Evolutionary conservation across 1,140 invertebrate genomes (phyloP).

Genomic region (Ruditapes philippinarum): DNA sequence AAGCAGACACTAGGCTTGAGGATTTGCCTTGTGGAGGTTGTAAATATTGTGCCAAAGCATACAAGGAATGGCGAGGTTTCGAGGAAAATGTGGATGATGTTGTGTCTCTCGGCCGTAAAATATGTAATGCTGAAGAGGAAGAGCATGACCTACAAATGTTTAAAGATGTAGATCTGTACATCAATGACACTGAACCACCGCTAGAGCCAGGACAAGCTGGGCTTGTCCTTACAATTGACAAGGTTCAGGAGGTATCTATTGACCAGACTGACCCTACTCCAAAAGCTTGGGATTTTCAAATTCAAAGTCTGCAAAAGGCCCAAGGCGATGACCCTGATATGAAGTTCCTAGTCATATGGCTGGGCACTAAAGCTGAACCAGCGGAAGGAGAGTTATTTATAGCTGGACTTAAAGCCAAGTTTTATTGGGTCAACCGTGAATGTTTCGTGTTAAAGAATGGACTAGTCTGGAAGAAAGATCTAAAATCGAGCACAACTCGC

Average conservation of each 20-base stretch:
- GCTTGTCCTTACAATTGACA: neutral
- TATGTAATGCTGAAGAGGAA: neutral
- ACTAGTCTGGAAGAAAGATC: neutral
- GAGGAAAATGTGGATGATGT: conserved; percentile 11
- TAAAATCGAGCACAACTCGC: neutral
- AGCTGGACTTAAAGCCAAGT: neutral
- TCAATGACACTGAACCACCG: neutral
- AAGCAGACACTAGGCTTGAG: neutral
- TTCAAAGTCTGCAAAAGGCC: neutral
- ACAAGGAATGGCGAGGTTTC: conserved; percentile 12
- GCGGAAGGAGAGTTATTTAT: neutral
- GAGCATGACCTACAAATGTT: neutral
- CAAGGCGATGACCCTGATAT: neutral
- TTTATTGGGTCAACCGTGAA: neutral
- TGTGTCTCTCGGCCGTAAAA: neutral
- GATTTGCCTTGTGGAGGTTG: conserved; percentile 32
- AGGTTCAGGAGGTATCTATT: neutral
- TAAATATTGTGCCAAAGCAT: conserved; percentile 29
- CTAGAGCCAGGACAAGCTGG: neutral
- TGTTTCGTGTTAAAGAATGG: neutral
- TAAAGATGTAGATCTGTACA: neutral
- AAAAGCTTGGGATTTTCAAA: neutral
- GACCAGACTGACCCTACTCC: neutral
- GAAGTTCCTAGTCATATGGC: neutral
- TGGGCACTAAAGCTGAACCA: neutral